phyloP scores from a whole-genome alignment of 2,113 vertebrate species.

The Jacana jacana region DNA sequence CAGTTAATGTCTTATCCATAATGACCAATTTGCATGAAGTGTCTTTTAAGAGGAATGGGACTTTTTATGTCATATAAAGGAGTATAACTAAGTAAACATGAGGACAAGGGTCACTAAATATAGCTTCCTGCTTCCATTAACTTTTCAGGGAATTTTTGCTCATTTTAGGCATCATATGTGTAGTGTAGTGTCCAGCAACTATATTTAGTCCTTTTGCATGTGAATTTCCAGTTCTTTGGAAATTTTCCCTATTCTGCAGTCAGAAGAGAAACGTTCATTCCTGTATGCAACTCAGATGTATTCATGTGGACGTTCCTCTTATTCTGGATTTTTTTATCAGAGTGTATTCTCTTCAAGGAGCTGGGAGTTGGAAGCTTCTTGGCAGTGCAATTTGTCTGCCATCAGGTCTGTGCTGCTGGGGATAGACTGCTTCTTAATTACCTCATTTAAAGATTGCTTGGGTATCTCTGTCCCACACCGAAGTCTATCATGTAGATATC shows the following conservation, averaged over 20 bases:
- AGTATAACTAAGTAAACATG: neutral
- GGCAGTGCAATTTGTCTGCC: slow-evolving; percentile 10
- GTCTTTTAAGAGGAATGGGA: neutral
- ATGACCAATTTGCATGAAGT: neutral
- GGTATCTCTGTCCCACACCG: neutral
- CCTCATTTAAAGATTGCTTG: neutral
- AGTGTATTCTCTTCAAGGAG: neutral
- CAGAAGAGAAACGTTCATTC: neutral
- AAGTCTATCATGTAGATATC: neutral
- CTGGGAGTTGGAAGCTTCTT: neutral
- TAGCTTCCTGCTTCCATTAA: neutral
- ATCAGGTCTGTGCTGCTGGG: slow-evolving; percentile 34
- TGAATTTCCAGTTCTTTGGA: neutral
- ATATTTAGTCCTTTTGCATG: neutral
- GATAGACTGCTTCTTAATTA: slow-evolving; percentile 16
- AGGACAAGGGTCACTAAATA: neutral
- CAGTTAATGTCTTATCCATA: neutral
- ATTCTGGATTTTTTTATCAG: neutral
- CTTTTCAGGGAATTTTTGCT: neutral
- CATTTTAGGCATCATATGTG: fast-evolving
- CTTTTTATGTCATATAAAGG: neutral
- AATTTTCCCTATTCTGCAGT: neutral
- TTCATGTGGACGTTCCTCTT: neutral
- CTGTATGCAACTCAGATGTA: neutral
- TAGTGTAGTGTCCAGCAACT: neutral